Evolutionary conservation across 2,888 invertebrate genomes (phyloP).

Genomic region (Caenorhabditis sp.): DNA sequence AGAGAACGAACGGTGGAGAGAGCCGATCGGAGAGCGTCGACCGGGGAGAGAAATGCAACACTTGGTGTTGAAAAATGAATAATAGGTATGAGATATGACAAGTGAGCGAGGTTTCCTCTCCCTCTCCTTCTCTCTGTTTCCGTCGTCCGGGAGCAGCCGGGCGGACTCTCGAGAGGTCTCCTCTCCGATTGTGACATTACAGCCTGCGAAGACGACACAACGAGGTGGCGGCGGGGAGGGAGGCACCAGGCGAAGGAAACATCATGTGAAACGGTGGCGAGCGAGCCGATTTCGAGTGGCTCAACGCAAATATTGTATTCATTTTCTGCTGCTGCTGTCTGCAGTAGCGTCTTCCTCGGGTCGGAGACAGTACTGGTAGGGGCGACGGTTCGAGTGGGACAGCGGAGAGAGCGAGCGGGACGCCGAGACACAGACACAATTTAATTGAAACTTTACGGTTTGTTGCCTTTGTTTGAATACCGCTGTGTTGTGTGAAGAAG

Average conservation of each 20-base stretch:
- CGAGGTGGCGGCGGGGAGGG: background rate
- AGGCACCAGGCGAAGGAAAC: slow-evolving; percentile 4
- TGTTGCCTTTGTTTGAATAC: slow-evolving; percentile 9
- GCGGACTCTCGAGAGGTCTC: slow-evolving; percentile 2
- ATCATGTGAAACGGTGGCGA: slow-evolving; percentile 29
- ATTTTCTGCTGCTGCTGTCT: slow-evolving; percentile 2
- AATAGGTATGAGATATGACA: slow-evolving; percentile 50
- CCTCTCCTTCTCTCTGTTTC: background rate
- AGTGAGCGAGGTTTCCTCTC: slow-evolving; percentile 1
- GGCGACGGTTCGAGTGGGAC: slow-evolving; percentile 3
- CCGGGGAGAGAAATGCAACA: slow-evolving; percentile 32
- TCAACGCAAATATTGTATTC: slow-evolving; percentile 49
- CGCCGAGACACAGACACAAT: background rate
- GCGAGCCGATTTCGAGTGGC: slow-evolving; percentile 33
- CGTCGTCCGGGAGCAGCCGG: background rate
- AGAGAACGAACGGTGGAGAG: background rate
- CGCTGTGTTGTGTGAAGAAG: background rate
- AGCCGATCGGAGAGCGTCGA: slow-evolving; percentile 6
- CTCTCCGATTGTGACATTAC: slow-evolving; percentile 33
- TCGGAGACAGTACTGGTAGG: background rate
- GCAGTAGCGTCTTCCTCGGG: background rate
- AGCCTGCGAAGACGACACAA: slow-evolving; percentile 21
- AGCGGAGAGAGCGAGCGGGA: background rate
- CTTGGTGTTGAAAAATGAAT: slow-evolving; percentile 43
- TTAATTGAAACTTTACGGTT: slow-evolving; percentile 18